A percentile compares a stretch with the other conserved stretches of the same genome.
phyloP scores from a whole-genome alignment of 2,113 vertebrate genomes.

The Mormyrus lacerda region DNA sequence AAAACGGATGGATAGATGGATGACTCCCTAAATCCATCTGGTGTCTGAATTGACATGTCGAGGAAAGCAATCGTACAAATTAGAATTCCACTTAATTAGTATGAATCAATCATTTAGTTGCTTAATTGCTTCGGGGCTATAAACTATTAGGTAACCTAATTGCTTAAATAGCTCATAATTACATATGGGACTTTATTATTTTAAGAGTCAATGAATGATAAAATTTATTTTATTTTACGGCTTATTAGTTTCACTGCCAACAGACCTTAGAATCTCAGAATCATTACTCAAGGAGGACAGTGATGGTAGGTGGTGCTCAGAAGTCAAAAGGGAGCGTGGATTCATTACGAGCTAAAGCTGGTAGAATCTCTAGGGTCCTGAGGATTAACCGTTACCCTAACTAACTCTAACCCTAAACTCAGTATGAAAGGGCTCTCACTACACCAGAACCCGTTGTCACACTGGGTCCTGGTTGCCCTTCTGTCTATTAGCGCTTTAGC shows the following conservation, averaged over 20 bases:
- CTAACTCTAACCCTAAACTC: neutral
- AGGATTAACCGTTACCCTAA: neutral
- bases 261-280: neutral
- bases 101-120: conserved; percentile 4
- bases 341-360: neutral
- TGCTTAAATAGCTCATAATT: conserved; percentile 12
- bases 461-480: neutral
- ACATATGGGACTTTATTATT: conserved; percentile 7
- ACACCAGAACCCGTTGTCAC: neutral
- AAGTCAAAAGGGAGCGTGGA: neutral
- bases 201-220: neutral
- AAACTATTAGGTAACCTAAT: neutral
- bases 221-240: conserved; percentile 2
- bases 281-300: neutral
- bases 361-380: neutral
- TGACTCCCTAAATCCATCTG: neutral
- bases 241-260: neutral
- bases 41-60: neutral
- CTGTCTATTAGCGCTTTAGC: neutral
- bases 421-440: neutral
- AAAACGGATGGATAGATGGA: neutral
- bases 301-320: neutral
- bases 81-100: neutral
- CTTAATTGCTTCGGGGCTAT: conserved; percentile 1
- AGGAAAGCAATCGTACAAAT: neutral